Percentiles rank a stretch among this genome's conserved stretches.
Conservation (phyloP, 2,888 invertebrate genomes). For the Acanthosoma haemorrhoidale region DNA sequence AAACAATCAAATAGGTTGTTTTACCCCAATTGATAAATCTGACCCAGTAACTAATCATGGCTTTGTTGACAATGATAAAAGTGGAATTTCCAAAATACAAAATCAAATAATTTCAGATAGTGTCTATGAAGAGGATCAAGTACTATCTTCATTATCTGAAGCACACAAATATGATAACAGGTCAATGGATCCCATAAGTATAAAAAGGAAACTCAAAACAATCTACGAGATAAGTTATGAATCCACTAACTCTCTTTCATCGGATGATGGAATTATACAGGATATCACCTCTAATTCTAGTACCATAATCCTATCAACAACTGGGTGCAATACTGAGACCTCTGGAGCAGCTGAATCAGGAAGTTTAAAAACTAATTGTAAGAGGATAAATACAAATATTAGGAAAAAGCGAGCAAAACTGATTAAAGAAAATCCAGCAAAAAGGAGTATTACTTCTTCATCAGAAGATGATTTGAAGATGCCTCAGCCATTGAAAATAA, state of each 20-base stretch:
- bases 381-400: background rate
- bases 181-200: background rate
- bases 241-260: background rate
- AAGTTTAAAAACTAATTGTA: background rate
- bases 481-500: background rate
- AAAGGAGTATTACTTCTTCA: background rate
- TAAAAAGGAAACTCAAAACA: background rate
- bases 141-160: too few relatives aligned
- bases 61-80: too few relatives aligned
- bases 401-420: background rate
- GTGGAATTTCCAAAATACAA: too few relatives aligned
- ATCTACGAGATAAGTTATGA: background rate
- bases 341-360: background rate
- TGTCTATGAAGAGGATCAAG: too few relatives aligned
- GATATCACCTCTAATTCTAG: background rate
- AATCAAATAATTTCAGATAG: too few relatives aligned
- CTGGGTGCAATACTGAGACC: background rate
- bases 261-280: background rate
- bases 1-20: too few relatives aligned
- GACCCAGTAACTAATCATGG: too few relatives aligned
- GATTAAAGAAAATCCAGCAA: background rate
- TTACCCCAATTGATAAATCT: too few relatives aligned
- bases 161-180: background rate
- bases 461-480: background rate
- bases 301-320: background rate